Percentiles rank a stretch among this genome's conserved stretches.
These are phyloP conservation scores for Ochropleura plecta DNA, from an alignment of 2,888 invertebrate species.

Conservation along the genomic window DNA sequence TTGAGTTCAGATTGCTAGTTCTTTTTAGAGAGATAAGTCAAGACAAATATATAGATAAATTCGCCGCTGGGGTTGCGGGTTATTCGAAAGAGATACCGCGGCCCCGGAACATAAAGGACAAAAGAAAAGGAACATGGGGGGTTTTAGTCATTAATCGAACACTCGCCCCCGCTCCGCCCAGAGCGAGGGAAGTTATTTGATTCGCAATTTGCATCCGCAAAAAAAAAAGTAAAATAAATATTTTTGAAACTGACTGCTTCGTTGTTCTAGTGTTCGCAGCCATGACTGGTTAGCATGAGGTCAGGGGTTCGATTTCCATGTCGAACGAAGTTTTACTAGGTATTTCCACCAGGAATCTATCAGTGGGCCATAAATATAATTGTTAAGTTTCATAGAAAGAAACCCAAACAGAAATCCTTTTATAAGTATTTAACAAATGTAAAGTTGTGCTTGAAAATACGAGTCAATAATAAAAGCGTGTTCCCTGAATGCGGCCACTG, in stretches of 20 bases:
- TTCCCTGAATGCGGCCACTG: constrained; percentile 23
- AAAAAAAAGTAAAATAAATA: no score
- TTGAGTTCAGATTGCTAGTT: neutral
- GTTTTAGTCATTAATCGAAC: no score
- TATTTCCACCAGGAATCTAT: neutral
- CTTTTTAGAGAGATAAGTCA: constrained; percentile 4
- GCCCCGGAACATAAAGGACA: no score
- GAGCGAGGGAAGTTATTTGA: no score
- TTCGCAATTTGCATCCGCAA: no score
- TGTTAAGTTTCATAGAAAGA: neutral
- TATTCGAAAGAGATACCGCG: no score
- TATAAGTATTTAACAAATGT: neutral
- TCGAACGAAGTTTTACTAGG: no score
- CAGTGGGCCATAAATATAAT: neutral
- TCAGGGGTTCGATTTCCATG: neutral
- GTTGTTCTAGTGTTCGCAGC: neutral
- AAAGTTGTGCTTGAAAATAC: neutral
- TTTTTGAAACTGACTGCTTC: neutral
- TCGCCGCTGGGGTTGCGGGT: no score
- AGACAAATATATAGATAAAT: neutral
- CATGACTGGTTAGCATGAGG: neutral
- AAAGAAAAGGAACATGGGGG: no score
- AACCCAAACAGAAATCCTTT: no score
- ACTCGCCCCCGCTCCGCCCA: no score
- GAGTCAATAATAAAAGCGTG: constrained; percentile 22